Evolutionary conservation across 2,888 invertebrate genomes (phyloP).

Genomic region (Leptinotarsa peninsularis): DNA sequence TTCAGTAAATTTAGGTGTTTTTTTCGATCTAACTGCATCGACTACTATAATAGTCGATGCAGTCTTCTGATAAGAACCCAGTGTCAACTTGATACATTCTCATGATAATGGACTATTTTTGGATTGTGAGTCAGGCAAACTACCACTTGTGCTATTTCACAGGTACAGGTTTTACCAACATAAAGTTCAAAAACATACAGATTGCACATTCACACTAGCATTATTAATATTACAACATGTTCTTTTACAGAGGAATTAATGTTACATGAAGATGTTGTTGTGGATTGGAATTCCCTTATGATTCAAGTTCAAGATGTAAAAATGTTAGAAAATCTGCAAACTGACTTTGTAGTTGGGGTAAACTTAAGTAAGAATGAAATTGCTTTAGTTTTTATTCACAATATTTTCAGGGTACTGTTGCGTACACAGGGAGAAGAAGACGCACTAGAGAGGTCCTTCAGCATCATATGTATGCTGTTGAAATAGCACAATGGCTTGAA

Average conservation of each 20-base stretch:
- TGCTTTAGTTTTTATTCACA: not conserved
- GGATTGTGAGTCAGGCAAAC: too few relatives aligned
- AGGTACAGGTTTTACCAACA: too few relatives aligned
- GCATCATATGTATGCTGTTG: slow-evolving; percentile 79
- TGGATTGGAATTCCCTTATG: slow-evolving; percentile 78
- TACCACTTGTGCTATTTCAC: too few relatives aligned
- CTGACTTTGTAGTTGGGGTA: slow-evolving; percentile 68
- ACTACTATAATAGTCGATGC: too few relatives aligned
- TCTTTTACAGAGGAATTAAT: slow-evolving; percentile 76
- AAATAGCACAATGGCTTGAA: slow-evolving; percentile 80
- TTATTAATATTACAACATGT: not conserved
- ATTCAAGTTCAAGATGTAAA: slow-evolving; percentile 69
- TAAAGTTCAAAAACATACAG: too few relatives aligned
- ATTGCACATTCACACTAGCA: too few relatives aligned
- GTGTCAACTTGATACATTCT: too few relatives aligned
- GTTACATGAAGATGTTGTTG: slow-evolving; percentile 79
- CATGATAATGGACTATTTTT: too few relatives aligned
- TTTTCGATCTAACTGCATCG: too few relatives aligned
- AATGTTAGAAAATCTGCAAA: slow-evolving; percentile 67
- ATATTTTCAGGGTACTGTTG: slow-evolving; percentile 68
- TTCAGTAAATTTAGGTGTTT: too few relatives aligned
- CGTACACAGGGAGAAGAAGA: slow-evolving; percentile 80
- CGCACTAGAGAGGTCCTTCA: slow-evolving; percentile 82
- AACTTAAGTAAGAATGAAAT: slow-evolving; percentile 45
- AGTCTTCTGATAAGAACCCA: too few relatives aligned